Evolutionary conservation across 2,113 vertebrate genomes (phyloP).

Genomic region (Macquaria australasica): DNA sequence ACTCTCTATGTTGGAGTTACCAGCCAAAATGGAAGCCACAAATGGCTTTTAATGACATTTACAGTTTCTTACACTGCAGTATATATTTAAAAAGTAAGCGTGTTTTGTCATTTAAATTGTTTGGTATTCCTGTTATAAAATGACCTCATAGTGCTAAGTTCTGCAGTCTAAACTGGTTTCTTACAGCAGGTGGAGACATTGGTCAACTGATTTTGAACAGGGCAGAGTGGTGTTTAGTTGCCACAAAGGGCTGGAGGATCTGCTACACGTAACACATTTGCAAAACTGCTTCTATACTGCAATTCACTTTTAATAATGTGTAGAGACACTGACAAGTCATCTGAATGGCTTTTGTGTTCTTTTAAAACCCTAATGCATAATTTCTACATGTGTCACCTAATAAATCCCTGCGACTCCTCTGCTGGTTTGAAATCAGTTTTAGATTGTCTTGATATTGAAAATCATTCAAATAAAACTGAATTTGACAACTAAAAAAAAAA

Average conservation of each 20-base stretch:
- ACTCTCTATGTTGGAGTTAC: neutral
- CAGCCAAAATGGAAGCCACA: neutral
- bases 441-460: neutral
- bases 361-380: neutral
- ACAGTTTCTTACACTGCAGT: neutral
- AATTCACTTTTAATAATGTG: neutral
- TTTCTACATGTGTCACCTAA: neutral
- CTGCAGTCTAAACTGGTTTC: neutral
- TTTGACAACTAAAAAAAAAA: neutral
- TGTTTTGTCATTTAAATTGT: too few species aligned
- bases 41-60: neutral
- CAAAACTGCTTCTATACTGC: neutral
- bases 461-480: neutral
- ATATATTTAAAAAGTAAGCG: too few species aligned
- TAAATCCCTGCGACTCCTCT: neutral
- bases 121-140: neutral
- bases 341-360: neutral
- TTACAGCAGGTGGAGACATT: constrained; percentile 29
- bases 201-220: neutral
- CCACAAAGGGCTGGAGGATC: neutral
- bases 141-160: neutral
- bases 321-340: constrained; percentile 1
- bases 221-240: neutral
- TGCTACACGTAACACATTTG: neutral
- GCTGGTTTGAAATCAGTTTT: neutral